A percentile compares a stretch with the other conserved stretches of the same genome.
Conservation (phyloP, 2,797 vertebrate species). For the Buceros bicornis region DNA sequence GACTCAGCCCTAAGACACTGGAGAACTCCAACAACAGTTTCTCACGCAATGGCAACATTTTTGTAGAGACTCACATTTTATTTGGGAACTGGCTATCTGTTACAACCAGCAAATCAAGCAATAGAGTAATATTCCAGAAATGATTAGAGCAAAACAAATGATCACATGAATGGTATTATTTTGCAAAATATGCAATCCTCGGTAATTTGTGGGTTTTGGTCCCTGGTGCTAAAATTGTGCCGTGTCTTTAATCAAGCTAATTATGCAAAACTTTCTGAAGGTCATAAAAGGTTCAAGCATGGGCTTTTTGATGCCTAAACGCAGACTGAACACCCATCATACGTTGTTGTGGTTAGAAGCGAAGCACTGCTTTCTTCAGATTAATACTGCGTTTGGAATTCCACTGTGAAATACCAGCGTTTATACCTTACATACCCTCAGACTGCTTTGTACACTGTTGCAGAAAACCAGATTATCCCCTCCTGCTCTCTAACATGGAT, state of each 20-base stretch:
- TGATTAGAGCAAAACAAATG: constrained; percentile 70
- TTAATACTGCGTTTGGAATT: not conserved
- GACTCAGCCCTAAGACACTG: not conserved
- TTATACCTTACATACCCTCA: not conserved
- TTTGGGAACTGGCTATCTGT: constrained; percentile 51
- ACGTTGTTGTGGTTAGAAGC: constrained; percentile 2
- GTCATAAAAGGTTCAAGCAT: constrained; percentile 66
- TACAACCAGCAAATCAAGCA: constrained; percentile 56
- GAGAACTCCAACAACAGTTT: constrained; percentile 20
- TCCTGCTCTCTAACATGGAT: not conserved
- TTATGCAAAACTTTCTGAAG: constrained; percentile 65
- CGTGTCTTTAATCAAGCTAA: constrained; percentile 75
- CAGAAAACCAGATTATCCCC: not conserved
- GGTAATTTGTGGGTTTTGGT: constrained; percentile 67
- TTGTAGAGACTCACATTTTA: constrained; percentile 30
- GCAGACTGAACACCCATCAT: not conserved
- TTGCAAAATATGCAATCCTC: constrained; percentile 64
- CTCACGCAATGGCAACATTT: constrained; percentile 48
- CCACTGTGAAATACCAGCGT: not conserved
- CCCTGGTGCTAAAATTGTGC: constrained; percentile 65
- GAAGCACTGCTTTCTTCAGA: constrained; percentile 11
- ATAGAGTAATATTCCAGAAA: constrained; percentile 69
- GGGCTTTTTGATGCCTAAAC: constrained; percentile 60
- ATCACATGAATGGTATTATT: constrained; percentile 72
- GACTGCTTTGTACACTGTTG: not conserved